A percentile compares a stretch with the other conserved stretches of the same genome.
phyloP scores from a whole-genome alignment of 1,140 invertebrate genomes.

The Rhagoletis zephyria region DNA sequence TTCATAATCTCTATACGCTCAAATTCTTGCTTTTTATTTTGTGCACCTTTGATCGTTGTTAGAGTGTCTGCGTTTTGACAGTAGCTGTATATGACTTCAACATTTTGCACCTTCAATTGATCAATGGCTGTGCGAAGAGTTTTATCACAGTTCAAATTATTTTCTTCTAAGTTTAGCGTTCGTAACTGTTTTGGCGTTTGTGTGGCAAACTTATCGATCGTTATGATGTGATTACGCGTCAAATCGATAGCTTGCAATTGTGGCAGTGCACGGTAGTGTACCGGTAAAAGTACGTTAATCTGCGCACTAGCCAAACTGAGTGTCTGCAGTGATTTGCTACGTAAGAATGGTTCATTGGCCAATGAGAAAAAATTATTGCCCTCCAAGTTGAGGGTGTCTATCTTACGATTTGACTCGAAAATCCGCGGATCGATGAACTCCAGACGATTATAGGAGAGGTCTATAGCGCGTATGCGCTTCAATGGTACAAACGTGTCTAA shows the following conservation, averaged over 20 bases:
- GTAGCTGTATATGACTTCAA: neutral
- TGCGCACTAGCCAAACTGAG: conserved; percentile 68
- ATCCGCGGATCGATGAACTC: conserved; percentile 68
- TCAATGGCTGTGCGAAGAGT: conserved; percentile 61
- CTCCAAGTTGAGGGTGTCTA: conserved; percentile 64
- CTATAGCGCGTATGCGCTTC: conserved; percentile 61
- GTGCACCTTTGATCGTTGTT: neutral
- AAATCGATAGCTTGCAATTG: conserved; percentile 65
- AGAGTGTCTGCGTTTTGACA: neutral
- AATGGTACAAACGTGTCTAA: conserved; percentile 65
- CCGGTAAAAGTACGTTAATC: conserved; percentile 62
- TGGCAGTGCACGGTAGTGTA: conserved; percentile 62
- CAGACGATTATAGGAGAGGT: conserved; percentile 70
- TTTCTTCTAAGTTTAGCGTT: conserved; percentile 64
- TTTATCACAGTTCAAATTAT: conserved; percentile 67
- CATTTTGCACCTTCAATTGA: conserved; percentile 54
- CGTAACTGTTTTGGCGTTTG: conserved; percentile 60
- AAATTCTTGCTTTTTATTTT: conserved; percentile 5
- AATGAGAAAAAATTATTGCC: conserved; percentile 68
- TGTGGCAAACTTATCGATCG: conserved; percentile 59
- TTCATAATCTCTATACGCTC: conserved; percentile 62
- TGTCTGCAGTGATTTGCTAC: conserved; percentile 61
- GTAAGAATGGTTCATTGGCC: conserved; percentile 60
- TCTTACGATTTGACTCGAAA: conserved; percentile 63
- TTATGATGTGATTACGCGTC: conserved; percentile 67